Percentiles rank a stretch among this genome's conserved stretches.
phyloP scores from a whole-genome alignment of 2,113 vertebrate species.

The Lethenteron camtschaticum region DNA sequence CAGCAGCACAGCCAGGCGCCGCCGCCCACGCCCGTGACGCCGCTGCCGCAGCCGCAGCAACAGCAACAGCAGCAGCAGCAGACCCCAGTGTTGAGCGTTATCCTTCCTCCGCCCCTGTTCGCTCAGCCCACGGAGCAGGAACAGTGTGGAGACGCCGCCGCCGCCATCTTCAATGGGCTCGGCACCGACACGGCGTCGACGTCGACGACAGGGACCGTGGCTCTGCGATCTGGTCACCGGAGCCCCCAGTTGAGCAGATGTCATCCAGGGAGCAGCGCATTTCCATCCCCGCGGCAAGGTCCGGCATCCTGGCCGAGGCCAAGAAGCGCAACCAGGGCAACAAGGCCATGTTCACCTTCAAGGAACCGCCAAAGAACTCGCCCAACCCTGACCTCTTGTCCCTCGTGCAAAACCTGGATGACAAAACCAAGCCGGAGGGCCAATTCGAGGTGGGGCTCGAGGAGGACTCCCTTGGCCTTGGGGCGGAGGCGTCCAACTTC shows the following conservation, averaged over 20 bases:
- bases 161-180: too few relatives aligned
- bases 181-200: too few relatives aligned
- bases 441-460: constrained; percentile 80
- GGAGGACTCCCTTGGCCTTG: constrained; percentile 74
- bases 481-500: constrained; percentile 92
- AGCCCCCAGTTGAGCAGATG: constrained; percentile 21
- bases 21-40: too few relatives aligned
- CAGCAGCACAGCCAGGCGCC: too few relatives aligned
- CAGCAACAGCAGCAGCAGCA: too few relatives aligned
- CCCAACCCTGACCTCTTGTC: constrained; percentile 73
- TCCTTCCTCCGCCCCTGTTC: too few relatives aligned
- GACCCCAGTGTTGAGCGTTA: too few relatives aligned
- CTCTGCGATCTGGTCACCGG: constrained; percentile 7
- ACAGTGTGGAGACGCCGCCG: too few relatives aligned
- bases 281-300: constrained; percentile 50
- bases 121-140: too few relatives aligned
- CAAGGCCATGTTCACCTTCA: constrained; percentile 68
- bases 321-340: constrained; percentile 36
- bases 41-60: too few relatives aligned
- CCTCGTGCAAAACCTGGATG: constrained; percentile 74
- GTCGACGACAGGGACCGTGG: too few relatives aligned
- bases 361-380: constrained; percentile 48
- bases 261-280: constrained; percentile 68
- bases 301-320: constrained; percentile 70
- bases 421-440: constrained; percentile 26